Conservation (phyloP, 2,888 invertebrate species). For the Lithophane ornitopus region DNA sequence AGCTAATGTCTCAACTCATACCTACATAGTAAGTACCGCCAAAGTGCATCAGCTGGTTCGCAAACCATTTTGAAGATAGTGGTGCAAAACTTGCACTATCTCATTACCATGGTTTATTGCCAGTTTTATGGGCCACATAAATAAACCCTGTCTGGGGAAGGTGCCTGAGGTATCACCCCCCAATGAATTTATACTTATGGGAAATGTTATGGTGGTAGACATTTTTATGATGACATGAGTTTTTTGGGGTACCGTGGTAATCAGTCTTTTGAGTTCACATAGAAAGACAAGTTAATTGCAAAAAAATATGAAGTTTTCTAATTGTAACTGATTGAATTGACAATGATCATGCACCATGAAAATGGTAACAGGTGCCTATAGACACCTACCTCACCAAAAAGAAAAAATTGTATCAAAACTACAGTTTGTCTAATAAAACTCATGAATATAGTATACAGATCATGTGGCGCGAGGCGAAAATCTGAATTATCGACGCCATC, state of each 20-base stretch:
- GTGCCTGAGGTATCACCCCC: conserved; percentile 37
- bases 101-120: conserved; percentile 45
- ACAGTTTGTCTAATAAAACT: no score
- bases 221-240: conserved; percentile 13
- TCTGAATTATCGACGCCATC: background rate
- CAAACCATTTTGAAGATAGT: conserved; percentile 22
- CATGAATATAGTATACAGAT: background rate
- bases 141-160: conserved; percentile 33
- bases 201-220: background rate
- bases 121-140: conserved; percentile 63
- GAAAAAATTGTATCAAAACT: background rate
- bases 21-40: background rate
- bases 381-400: background rate
- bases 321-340: background rate
- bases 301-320: background rate
- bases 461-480: background rate
- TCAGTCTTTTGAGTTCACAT: background rate
- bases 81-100: conserved; percentile 38
- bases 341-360: background rate
- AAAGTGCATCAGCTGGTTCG: conserved; percentile 13
- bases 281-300: background rate
- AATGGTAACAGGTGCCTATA: background rate
- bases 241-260: background rate
- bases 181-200: conserved; percentile 13
- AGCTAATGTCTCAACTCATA: background rate